These are phyloP conservation scores for Pseudolycoriella hygida DNA, from an alignment of 2,888 invertebrate genomes.

Conservation along the genomic window DNA sequence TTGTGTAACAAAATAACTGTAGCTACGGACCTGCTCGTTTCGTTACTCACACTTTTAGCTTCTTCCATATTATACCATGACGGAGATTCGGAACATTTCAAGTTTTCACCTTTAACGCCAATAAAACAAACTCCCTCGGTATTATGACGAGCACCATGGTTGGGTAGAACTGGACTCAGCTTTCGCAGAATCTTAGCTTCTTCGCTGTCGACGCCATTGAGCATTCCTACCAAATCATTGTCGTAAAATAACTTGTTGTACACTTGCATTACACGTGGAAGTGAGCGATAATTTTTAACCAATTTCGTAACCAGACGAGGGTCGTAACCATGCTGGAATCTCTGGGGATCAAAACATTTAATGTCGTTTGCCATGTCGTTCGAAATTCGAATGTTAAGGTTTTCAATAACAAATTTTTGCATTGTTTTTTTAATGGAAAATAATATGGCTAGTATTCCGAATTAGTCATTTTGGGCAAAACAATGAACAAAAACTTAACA, in stretches of 20 bases:
- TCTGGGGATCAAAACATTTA: constrained; percentile 19
- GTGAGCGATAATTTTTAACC: constrained; percentile 70
- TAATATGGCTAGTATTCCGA: too few species aligned
- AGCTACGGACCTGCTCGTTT: too few species aligned
- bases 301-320: constrained; percentile 69
- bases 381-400: too few species aligned
- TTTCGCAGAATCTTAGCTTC: constrained; percentile 18
- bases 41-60: not conserved
- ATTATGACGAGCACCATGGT: constrained; percentile 13
- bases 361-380: too few species aligned
- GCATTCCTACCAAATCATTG: constrained; percentile 48
- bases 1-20: too few species aligned
- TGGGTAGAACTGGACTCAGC: constrained; percentile 3
- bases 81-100: constrained; percentile 57
- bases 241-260: constrained; percentile 77
- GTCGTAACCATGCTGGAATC: constrained; percentile 42
- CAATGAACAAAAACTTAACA: not conserved
- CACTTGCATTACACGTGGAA: constrained; percentile 55
- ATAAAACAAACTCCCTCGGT: constrained; percentile 40
- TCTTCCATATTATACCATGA: constrained; percentile 52
- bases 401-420: too few species aligned
- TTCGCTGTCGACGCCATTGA: constrained; percentile 21
- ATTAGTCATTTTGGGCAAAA: too few species aligned
- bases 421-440: constrained; percentile 1
- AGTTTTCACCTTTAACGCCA: constrained; percentile 50